Evolutionary conservation across 2,888 invertebrate genomes (phyloP).

Genomic region (Megastigmus dorsalis): DNA sequence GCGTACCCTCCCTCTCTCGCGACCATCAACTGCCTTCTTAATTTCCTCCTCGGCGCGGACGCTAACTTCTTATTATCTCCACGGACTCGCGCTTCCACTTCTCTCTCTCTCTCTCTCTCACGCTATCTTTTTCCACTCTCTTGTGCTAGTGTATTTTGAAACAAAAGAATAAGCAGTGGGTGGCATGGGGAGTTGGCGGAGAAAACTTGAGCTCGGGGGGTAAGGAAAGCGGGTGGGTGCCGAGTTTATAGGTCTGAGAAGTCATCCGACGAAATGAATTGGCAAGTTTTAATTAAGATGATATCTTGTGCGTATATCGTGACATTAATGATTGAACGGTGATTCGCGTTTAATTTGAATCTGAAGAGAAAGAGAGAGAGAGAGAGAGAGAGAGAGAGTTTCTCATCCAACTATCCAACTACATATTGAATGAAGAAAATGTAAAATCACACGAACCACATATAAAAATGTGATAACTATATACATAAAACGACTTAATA

Average conservation of each 20-base stretch:
- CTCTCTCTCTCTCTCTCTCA: slow-evolving; percentile 56
- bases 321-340: no score
- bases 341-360: no score
- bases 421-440: neutral
- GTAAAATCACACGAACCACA: no score
- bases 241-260: neutral
- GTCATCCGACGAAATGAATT: slow-evolving; percentile 69
- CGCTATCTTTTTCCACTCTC: slow-evolving; percentile 59
- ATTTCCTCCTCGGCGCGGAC: slow-evolving; percentile 67
- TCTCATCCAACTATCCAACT: no score
- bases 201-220: neutral
- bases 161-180: slow-evolving; percentile 65
- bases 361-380: no score
- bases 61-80: slow-evolving; percentile 68
- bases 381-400: no score
- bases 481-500: neutral
- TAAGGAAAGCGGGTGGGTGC: slow-evolving; percentile 2
- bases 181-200: slow-evolving; percentile 40
- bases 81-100: slow-evolving; percentile 60
- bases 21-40: slow-evolving; percentile 54
- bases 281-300: slow-evolving; percentile 75
- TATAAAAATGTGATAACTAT: neutral
- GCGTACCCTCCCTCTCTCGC: slow-evolving; percentile 32
- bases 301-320: slow-evolving; percentile 68
- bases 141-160: slow-evolving; percentile 60